These are phyloP conservation scores for Harpagoxenus sublaevis DNA, from an alignment of 2,888 invertebrate species.

Conservation along the genomic window DNA sequence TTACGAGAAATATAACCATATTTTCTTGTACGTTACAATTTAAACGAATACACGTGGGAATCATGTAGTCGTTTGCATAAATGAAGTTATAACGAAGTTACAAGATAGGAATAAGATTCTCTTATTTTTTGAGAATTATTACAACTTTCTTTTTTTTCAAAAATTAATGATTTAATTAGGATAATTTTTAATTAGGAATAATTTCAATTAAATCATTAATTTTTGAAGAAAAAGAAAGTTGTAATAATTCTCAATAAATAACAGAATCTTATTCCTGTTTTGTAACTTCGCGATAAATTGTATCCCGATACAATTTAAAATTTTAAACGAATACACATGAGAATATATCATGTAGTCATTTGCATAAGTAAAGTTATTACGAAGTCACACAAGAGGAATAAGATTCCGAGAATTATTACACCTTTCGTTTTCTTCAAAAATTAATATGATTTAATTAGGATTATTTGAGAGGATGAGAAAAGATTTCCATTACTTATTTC, in stretches of 20 bases:
- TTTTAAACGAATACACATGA: too few relatives aligned
- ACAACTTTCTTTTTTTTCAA: neutral
- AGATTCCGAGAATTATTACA: too few relatives aligned
- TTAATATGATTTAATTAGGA: neutral
- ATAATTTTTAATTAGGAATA: too few relatives aligned
- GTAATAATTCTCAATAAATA: too few relatives aligned
- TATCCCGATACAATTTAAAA: too few relatives aligned
- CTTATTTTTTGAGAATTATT: neutral
- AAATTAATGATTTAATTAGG: constrained; percentile 8
- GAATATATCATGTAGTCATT: too few relatives aligned
- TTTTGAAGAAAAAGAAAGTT: neutral
- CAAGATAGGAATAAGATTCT: neutral
- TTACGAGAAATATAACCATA: neutral
- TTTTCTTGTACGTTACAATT: neutral
- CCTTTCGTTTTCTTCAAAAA: neutral
- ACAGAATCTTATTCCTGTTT: too few relatives aligned
- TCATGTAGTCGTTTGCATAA: neutral
- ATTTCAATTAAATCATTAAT: neutral
- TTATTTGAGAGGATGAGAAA: too few relatives aligned
- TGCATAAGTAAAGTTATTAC: too few relatives aligned
- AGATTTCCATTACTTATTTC: neutral
- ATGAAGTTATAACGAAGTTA: neutral
- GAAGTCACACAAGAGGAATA: too few relatives aligned
- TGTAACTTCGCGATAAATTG: too few relatives aligned
- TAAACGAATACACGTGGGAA: neutral